phyloP scores from a whole-genome alignment of 2,888 invertebrate genomes.

The Meta bourneti region DNA sequence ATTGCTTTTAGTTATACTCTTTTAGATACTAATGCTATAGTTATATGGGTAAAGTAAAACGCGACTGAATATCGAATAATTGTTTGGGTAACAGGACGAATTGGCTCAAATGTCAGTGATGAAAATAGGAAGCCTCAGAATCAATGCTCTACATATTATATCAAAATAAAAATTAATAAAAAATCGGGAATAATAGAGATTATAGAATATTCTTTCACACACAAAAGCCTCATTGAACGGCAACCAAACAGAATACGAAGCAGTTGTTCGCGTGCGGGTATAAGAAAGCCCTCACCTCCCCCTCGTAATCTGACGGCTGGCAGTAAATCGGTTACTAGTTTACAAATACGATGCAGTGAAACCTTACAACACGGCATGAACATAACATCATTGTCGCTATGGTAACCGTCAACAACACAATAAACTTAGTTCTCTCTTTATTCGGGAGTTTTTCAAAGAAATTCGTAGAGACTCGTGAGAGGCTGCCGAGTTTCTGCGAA shows the following conservation, averaged over 20 bases:
- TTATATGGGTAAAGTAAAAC: too few relatives aligned
- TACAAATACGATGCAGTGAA: constrained; percentile 20
- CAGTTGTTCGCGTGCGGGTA: constrained; percentile 5
- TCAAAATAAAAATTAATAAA: neutral
- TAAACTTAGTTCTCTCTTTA: neutral
- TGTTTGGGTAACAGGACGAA: too few relatives aligned
- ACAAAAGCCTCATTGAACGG: neutral
- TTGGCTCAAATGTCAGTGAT: too few relatives aligned
- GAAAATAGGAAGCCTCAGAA: too few relatives aligned
- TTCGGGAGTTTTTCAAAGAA: neutral
- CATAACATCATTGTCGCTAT: constrained; percentile 21
- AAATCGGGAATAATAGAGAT: neutral
- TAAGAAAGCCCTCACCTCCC: neutral
- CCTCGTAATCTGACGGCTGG: neutral
- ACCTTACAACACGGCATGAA: neutral
- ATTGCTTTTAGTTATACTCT: too few relatives aligned
- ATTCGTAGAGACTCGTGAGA: neutral
- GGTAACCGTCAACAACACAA: constrained; percentile 13
- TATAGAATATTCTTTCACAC: neutral
- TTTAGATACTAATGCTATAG: too few relatives aligned
- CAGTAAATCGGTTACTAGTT: constrained; percentile 28
- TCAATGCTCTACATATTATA: neutral
- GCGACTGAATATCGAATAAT: too few relatives aligned
- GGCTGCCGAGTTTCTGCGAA: neutral
- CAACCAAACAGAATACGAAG: neutral